Evolutionary conservation across 2,113 vertebrate species (phyloP), one percentile per base, ranked within the genome.

Genomic region (Syngnathoides biaculeatus): DNA sequence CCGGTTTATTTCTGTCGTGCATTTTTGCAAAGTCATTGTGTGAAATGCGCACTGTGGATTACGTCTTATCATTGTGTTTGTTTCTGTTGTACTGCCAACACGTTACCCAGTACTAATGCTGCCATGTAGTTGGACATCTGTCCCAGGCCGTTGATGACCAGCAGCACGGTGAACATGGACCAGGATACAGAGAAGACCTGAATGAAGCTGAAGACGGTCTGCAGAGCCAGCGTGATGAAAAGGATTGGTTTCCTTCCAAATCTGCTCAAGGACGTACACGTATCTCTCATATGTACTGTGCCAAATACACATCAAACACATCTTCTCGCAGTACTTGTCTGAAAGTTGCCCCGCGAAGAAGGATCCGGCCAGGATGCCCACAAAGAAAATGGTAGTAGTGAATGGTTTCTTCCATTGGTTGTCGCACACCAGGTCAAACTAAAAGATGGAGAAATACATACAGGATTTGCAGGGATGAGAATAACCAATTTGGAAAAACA

Each of bases 341-440:
- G 95, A 95, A 13, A 97, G 88, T 76, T 93, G 94, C 68, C 95
- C 95, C 0, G 94, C 94, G 55, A 94, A 11, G 75, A 95, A 94
- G 13, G 94, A 95, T 76, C 95, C 95, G 12, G 90, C 0, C 63
- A 98, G 82, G 67, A 95, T 92, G 1, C 95, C 95, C 75, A 93
- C 64, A 1, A 94, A 96, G 87, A 92, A 95, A 53, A 94, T 67
- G 48, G 94, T 94, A 68, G 90, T 77, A 15, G 90, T 92, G 57
- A 98, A 65, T 0, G 95, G 95, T 70, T 84, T 86, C 84, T 94
- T 96, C 95, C 95, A 98, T 83, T 95, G 91, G 0, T 94, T 72
- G 17, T 86, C 84, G 86, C 95, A 97, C 8, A 98, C 94, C 69
- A 97, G 91, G 84, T 97, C 84, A 92, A 94, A 97, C 95, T 97